These are phyloP conservation scores for Ceryle rudis DNA, from an alignment of 2,797 vertebrate genomes.

Conservation along the genomic window DNA sequence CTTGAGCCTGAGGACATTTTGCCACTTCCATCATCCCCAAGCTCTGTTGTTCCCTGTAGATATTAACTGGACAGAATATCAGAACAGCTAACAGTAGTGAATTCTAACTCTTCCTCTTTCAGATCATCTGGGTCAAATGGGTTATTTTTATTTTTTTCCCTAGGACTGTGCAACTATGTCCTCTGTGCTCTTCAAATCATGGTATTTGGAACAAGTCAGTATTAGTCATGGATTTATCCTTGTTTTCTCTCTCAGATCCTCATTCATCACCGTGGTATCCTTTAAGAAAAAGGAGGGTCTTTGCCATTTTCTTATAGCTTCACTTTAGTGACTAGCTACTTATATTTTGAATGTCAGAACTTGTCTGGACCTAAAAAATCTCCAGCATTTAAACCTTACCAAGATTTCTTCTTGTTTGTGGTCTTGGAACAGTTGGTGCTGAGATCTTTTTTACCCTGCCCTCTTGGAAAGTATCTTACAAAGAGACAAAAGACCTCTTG, in stretches of 20 bases:
- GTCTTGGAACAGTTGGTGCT: background rate
- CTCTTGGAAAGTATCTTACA: background rate
- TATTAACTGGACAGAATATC: background rate
- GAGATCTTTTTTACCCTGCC: accelerated
- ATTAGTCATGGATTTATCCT: background rate
- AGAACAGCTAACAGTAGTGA: background rate
- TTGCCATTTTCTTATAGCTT: background rate
- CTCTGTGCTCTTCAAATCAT: background rate
- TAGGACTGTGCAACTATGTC: background rate
- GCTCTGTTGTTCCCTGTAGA: background rate
- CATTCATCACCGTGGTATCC: background rate
- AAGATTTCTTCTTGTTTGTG: background rate
- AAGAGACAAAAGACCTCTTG: background rate
- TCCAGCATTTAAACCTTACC: background rate
- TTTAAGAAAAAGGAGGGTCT: background rate
- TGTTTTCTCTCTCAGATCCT: background rate
- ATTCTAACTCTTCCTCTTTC: background rate
- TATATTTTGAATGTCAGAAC: background rate
- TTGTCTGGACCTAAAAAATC: background rate
- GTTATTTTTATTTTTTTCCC: no score
- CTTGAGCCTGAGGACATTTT: background rate
- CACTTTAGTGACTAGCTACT: background rate
- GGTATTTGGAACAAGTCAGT: background rate
- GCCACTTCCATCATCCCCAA: background rate
- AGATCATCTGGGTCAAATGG: background rate